A percentile compares a stretch with the other conserved stretches of the same genome.
Evolutionary conservation across 2,797 vertebrate genomes (phyloP).

Genomic region (Propithecus deckenii): DNA sequence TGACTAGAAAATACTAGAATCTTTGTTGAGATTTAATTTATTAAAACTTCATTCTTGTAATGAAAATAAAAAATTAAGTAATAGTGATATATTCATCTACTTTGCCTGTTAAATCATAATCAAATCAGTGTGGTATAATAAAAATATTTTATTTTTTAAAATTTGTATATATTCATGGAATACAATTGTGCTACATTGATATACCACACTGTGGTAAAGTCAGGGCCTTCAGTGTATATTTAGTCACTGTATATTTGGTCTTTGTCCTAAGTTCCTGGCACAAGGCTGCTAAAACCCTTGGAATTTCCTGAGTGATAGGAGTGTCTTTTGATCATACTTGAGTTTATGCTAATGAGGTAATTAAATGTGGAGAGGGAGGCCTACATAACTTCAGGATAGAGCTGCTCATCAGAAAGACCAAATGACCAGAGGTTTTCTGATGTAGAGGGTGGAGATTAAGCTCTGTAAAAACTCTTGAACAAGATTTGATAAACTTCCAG

Average conservation of each 20-base stretch:
- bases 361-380: neutral
- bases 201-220: neutral
- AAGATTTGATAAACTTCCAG: neutral
- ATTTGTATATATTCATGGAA: neutral
- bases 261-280: neutral
- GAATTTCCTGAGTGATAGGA: neutral
- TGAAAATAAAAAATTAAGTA: constrained; percentile 15
- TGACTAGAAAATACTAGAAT: neutral
- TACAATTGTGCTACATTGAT: neutral
- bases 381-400: neutral
- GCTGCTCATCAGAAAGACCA: neutral
- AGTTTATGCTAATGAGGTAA: neutral
- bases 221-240: neutral
- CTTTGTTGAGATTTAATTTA: neutral
- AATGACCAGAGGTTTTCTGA: neutral
- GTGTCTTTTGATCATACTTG: neutral
- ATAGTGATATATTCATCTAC: neutral
- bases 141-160: neutral
- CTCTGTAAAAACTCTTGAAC: neutral
- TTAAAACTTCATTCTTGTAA: constrained; percentile 2
- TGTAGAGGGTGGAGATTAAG: neutral
- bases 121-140: neutral
- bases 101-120: neutral
- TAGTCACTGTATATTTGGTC: neutral
- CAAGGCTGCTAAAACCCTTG: neutral